phyloP scores from a whole-genome alignment of 92 coral and sea anemone genomes.

The Actinernus sp. region DNA sequence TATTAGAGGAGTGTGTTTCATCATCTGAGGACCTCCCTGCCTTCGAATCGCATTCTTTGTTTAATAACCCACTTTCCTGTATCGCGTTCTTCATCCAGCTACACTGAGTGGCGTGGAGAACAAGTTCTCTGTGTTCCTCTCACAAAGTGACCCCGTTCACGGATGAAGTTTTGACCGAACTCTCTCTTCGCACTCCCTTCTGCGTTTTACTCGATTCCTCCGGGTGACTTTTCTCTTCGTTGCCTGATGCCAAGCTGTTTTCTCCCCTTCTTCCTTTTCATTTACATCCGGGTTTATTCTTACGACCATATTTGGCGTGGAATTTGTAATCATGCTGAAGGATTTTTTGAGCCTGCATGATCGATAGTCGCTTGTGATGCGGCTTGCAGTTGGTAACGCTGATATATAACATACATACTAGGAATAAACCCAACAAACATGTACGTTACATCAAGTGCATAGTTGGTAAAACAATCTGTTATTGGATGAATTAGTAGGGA shows the following conservation, averaged over 20 bases:
- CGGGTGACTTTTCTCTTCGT: neutral
- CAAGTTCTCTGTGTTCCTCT: conserved; percentile 21
- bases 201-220: neutral
- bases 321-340: conserved; percentile 78
- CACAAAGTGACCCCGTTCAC: conserved; percentile 3
- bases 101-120: conserved; percentile 25
- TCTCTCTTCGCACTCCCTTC: conserved; percentile 20
- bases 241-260: too few species aligned
- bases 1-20: too few species aligned
- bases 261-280: conserved; percentile 6
- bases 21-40: neutral
- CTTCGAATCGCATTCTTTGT: conserved; percentile 4
- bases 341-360: conserved; percentile 87
- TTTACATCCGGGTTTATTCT: conserved; percentile 1
- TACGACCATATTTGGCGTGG: conserved; percentile 72
- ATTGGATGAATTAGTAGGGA: too few species aligned
- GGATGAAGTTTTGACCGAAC: conserved; percentile 9
- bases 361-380: conserved; percentile 79
- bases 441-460: too few species aligned
- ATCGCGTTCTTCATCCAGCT: conserved; percentile 34
- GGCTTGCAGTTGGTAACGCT: conserved; percentile 75
- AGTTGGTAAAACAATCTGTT: too few species aligned
- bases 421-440: too few species aligned
- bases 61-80: conserved; percentile 14
- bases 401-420: conserved; percentile 65